These are phyloP conservation scores for Imbricaverruca yamaguchii DNA, from an alignment of 2,888 invertebrate species.

Conservation along the genomic window DNA sequence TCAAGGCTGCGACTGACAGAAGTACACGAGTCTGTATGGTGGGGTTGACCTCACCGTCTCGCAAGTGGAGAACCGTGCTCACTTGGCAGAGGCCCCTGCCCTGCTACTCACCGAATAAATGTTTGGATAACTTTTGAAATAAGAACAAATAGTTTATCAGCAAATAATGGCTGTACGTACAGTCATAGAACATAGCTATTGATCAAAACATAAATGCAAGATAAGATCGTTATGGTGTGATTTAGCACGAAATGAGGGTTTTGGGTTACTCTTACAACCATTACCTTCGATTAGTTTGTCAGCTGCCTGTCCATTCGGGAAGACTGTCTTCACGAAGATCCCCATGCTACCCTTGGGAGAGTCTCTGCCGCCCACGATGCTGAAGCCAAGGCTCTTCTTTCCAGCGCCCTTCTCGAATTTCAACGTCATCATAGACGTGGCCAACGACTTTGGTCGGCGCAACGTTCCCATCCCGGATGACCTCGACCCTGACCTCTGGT, in stretches of 20 bases:
- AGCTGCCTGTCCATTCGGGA: conserved; percentile 75
- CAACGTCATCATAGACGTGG: conserved; percentile 43
- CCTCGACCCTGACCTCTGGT: conserved; percentile 5
- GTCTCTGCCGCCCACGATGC: conserved; percentile 81
- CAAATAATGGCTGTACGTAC: no score
- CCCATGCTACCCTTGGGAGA: conserved; percentile 78
- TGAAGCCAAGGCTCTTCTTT: conserved; percentile 78
- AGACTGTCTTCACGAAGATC: conserved; percentile 80
- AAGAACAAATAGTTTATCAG: no score
- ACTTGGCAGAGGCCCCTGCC: no score
- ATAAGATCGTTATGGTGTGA: no score
- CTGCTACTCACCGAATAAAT: no score
- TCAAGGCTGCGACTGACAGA: no score
- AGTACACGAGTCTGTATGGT: no score
- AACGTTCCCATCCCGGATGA: conserved; percentile 9
- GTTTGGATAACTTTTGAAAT: no score
- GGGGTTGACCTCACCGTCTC: no score
- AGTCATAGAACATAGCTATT: no score
- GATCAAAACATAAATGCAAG: no score
- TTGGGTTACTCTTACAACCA: conserved; percentile 38
- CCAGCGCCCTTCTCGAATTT: conserved; percentile 74
- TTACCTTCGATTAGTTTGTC: conserved; percentile 76
- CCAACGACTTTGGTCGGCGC: conserved; percentile 39
- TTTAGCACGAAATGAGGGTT: background rate
- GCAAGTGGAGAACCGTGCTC: no score